These are phyloP conservation scores for Periparus ater DNA, from an alignment of 2,797 vertebrate species.

Conservation along the genomic window DNA sequence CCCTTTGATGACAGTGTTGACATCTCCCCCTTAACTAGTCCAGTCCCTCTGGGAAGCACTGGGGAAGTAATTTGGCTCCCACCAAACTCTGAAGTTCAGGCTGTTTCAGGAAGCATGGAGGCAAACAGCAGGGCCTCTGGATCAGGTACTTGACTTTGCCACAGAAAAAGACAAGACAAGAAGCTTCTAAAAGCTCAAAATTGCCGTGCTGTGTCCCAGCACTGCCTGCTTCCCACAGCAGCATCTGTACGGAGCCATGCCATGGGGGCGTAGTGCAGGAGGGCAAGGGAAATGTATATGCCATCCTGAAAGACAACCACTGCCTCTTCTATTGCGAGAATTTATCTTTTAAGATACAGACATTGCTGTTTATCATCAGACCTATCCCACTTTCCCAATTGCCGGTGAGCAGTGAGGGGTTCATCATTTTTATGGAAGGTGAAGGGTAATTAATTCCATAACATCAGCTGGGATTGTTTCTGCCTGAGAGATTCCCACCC, in stretches of 20 bases:
- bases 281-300: background rate
- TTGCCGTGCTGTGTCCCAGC: background rate
- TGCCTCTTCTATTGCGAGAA: background rate
- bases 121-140: background rate
- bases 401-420: background rate
- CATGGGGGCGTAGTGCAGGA: rapidly evolving
- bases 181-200: background rate
- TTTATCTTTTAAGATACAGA: background rate
- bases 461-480: background rate
- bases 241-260: rapidly evolving
- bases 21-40: background rate
- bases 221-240: background rate
- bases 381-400: background rate
- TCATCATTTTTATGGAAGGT: background rate
- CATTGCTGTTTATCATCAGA: background rate
- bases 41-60: background rate
- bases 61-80: slow-evolving; percentile 18
- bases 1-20: slow-evolving; percentile 37
- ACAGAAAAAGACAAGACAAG: background rate
- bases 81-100: slow-evolving; percentile 16
- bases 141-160: background rate
- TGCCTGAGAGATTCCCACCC: background rate
- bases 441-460: background rate
- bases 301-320: background rate
- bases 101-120: background rate